Percentiles rank a stretch among this genome's conserved stretches.
Conservation (phyloP, 2,888 invertebrate species). For the Icerya purchasi region DNA sequence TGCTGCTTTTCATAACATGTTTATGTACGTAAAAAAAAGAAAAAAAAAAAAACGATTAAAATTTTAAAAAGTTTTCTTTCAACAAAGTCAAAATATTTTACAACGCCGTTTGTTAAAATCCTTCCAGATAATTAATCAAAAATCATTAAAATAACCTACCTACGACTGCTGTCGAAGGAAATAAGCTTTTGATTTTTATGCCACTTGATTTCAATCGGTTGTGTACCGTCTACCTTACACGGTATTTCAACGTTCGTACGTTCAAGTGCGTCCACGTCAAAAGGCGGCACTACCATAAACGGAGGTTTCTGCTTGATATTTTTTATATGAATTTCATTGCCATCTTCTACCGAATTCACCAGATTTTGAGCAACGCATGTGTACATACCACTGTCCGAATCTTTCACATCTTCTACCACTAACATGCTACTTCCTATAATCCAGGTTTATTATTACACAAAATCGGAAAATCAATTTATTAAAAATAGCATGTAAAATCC, state of each 20-base stretch:
- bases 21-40: too few relatives aligned
- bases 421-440: background rate
- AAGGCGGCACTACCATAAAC: conserved; percentile 44
- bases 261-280: conserved; percentile 48
- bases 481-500: too few relatives aligned
- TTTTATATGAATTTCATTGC: conserved; percentile 39
- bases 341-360: conserved; percentile 46
- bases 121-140: too few relatives aligned
- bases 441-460: too few relatives aligned
- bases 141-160: too few relatives aligned
- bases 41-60: too few relatives aligned
- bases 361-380: conserved; percentile 57
- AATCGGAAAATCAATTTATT: too few relatives aligned
- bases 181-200: conserved; percentile 48
- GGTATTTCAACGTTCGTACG: conserved; percentile 60
- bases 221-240: conserved; percentile 61
- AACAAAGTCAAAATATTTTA: too few relatives aligned
- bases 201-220: conserved; percentile 59
- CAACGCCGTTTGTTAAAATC: too few relatives aligned
- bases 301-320: conserved; percentile 33
- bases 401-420: conserved; percentile 29
- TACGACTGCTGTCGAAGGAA: conserved; percentile 15
- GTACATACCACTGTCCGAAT: conserved; percentile 52
- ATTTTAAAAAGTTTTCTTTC: too few relatives aligned
- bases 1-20: too few relatives aligned